phyloP scores from a whole-genome alignment of 2,113 vertebrate species.

The Gobio gobio region DNA sequence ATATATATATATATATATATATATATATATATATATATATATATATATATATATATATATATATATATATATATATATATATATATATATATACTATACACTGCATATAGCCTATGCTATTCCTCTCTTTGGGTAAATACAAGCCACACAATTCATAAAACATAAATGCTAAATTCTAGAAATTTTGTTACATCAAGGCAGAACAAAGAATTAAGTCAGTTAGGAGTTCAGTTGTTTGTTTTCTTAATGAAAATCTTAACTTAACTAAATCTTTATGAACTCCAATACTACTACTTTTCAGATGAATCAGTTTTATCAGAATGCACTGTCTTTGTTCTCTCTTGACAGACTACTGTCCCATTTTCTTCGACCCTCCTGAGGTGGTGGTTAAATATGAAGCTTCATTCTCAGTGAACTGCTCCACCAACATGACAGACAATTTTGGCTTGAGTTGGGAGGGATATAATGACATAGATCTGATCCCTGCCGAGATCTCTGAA shows the following conservation, averaged over 20 bases:
- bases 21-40: too few species aligned
- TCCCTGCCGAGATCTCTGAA: accelerated
- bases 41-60: too few species aligned
- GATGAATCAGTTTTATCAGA: too few species aligned
- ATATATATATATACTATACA: too few species aligned
- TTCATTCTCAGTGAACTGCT: conserved; percentile 51
- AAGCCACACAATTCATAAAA: neutral
- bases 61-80: too few species aligned
- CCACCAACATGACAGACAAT: accelerated
- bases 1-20: too few species aligned
- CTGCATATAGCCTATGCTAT: neutral
- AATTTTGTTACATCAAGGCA: neutral
- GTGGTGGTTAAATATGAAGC: conserved; percentile 48
- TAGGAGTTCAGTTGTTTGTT: neutral
- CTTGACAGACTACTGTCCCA: neutral
- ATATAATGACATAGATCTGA: neutral
- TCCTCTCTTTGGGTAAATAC: neutral
- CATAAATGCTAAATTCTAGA: neutral
- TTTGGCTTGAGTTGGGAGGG: conserved; percentile 32
- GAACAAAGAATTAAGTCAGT: neutral
- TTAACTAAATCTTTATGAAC: neutral
- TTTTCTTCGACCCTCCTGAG: conserved; percentile 29
- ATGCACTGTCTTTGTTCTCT: too few species aligned
- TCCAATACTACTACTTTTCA: neutral
- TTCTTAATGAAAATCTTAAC: too few species aligned